These are phyloP conservation scores for Ceratitis capitata DNA, from an alignment of 1,140 invertebrate species.

Conservation along the genomic window DNA sequence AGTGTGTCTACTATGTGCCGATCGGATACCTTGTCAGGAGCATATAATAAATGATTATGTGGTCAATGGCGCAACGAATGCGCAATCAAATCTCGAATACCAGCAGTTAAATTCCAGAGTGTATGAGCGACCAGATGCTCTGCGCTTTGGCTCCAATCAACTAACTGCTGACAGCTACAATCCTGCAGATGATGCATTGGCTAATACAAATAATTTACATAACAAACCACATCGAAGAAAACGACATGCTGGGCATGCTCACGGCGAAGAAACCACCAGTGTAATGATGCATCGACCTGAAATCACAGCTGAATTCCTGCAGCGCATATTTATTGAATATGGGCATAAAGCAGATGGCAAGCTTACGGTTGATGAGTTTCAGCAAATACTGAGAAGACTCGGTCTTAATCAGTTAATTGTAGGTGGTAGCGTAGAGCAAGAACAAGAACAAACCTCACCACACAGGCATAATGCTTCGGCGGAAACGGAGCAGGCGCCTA, in stretches of 20 bases:
- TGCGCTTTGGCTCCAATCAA: neutral
- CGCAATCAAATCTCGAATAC: slow-evolving; percentile 8
- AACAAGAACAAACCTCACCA: slow-evolving; percentile 7
- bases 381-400: slow-evolving; percentile 72
- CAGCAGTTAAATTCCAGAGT: slow-evolving; percentile 52
- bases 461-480: neutral
- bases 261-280: slow-evolving; percentile 44
- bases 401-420: slow-evolving; percentile 69
- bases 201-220: neutral
- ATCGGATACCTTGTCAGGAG: slow-evolving; percentile 75
- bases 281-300: slow-evolving; percentile 43
- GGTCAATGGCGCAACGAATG: neutral
- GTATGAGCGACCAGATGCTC: neutral
- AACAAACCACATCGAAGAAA: slow-evolving; percentile 52
- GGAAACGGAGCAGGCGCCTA: slow-evolving; percentile 23
- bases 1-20: slow-evolving; percentile 79
- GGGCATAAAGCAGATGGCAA: slow-evolving; percentile 68
- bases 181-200: neutral
- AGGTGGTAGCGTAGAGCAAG: slow-evolving; percentile 48
- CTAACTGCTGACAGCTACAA: neutral
- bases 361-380: slow-evolving; percentile 75
- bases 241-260: slow-evolving; percentile 56
- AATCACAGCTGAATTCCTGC: slow-evolving; percentile 61
- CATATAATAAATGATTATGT: slow-evolving; percentile 64
- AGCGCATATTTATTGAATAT: slow-evolving; percentile 68